These are phyloP conservation scores for Drosophila pectinifera DNA, from an alignment of 1,140 invertebrate genomes.

Conservation along the genomic window DNA sequence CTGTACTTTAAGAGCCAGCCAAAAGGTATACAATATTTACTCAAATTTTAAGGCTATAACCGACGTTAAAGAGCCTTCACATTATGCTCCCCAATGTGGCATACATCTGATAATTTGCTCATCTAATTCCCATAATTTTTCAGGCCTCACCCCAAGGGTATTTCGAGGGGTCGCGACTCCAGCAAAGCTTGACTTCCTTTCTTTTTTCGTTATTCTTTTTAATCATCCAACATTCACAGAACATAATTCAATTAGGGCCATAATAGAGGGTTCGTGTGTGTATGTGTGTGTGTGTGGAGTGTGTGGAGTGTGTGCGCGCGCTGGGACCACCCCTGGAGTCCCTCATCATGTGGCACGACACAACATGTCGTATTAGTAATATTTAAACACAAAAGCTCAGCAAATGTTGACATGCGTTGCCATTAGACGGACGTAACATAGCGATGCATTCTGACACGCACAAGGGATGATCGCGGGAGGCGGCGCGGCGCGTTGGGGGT, in stretches of 20 bases:
- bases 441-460: constrained; percentile 76
- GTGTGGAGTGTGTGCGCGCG: constrained; percentile 1
- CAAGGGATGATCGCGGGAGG: constrained; percentile 18
- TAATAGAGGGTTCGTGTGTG: constrained; percentile 53
- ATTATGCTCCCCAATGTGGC: neutral
- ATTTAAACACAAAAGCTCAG: constrained; percentile 82
- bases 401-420: constrained; percentile 81
- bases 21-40: too few relatives aligned
- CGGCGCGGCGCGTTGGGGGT: neutral
- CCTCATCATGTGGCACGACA: constrained; percentile 59
- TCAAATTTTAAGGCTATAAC: neutral
- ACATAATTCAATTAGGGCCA: constrained; percentile 75
- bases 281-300: constrained; percentile 12
- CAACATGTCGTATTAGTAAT: constrained; percentile 83
- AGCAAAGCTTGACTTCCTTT: constrained; percentile 10
- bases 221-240: constrained; percentile 40
- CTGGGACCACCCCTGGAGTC: constrained; percentile 6
- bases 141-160: constrained; percentile 14
- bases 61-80: neutral
- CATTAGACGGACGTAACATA: constrained; percentile 59
- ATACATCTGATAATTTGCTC: constrained; percentile 24
- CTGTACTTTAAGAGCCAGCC: too few relatives aligned
- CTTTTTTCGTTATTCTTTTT: constrained; percentile 27
- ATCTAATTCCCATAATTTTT: constrained; percentile 26
- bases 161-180: constrained; percentile 5